Conservation (phyloP, 2,797 vertebrate species). For the Mareca penelope region DNA sequence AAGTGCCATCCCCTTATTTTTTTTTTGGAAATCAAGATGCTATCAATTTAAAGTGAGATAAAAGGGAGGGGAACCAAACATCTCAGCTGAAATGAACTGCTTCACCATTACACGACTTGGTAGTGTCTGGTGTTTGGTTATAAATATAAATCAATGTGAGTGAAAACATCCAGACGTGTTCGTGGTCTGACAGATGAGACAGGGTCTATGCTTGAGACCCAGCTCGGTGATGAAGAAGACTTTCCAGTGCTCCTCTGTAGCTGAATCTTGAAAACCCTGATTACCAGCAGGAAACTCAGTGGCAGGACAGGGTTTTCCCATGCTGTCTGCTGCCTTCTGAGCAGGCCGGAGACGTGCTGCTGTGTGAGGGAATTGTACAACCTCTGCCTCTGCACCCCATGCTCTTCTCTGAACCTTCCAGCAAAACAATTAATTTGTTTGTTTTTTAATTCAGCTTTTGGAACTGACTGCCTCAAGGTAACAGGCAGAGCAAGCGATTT, state of each 20-base stretch:
- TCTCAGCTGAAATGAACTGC: background rate
- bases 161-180: background rate
- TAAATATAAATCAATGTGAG: background rate
- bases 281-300: background rate
- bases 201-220: background rate
- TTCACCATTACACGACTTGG: background rate
- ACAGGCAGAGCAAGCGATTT: background rate
- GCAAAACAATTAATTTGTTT: background rate
- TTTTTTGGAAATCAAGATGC: background rate
- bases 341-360: background rate
- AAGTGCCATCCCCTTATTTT: background rate
- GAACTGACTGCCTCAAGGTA: constrained; percentile 15
- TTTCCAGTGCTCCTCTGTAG: constrained; percentile 24
- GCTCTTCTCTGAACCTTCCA: background rate
- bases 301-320: background rate
- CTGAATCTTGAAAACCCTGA: background rate
- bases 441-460: background rate
- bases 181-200: background rate
- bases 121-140: constrained; percentile 10
- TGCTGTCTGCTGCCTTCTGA: constrained; percentile 10
- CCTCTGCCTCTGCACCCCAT: background rate
- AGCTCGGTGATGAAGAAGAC: background rate
- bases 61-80: background rate
- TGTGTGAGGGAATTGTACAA: background rate
- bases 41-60: constrained; percentile 8